Evolutionary conservation across 2,888 invertebrate genomes (phyloP), one percentile per base, ranked within the genome.

Genomic region (Plebejus anna): DNA sequence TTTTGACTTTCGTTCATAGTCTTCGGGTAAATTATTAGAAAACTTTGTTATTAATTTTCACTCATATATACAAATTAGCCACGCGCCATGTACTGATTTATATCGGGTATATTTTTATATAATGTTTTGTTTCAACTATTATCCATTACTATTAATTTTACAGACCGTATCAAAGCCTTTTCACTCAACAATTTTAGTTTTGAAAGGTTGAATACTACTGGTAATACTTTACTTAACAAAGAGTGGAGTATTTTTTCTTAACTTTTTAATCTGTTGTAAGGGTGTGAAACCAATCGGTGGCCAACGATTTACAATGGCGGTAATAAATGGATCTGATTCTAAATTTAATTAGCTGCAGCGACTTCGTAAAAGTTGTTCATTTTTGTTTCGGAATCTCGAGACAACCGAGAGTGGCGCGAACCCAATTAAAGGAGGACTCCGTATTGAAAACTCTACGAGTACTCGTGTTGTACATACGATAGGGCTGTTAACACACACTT

Each of bases 1-100:
- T 91, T 91, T 89, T 90, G 87, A 90, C 89, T 91, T 91, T 89
- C 91, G 87, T 90, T 89, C 86, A 89, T 85, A 86, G 86, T 87
- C 88, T 87, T 86, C 87, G 91, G 90, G 91, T 92, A 90, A 90
- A 90, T 90, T 90, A 90, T 88, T 88, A 84, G 86, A 86, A 86
- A 86, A 90, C 89, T 90, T 72, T 42, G 22, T 72, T 72, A 51
- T 72, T 72, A 72, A 72, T 72, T 72, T 72, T 22, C 51, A 11
- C 72, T 47, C 51, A 72, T 51, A 70, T 51, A 70, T 36, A 70
- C 28, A 61, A 61, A 28, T 28, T 61, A 28, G 22, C 28, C 7
- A 28, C 28, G 28, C 11, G 1, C 28, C 28, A 11, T 28, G 28
- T 61, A 11, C 7, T 61, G 11, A 11, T 4, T 61, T 28, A 61